Percentiles rank a stretch among this genome's conserved stretches.
Conservation (phyloP, 2,888 invertebrate species). For the Aphidius colemani region DNA sequence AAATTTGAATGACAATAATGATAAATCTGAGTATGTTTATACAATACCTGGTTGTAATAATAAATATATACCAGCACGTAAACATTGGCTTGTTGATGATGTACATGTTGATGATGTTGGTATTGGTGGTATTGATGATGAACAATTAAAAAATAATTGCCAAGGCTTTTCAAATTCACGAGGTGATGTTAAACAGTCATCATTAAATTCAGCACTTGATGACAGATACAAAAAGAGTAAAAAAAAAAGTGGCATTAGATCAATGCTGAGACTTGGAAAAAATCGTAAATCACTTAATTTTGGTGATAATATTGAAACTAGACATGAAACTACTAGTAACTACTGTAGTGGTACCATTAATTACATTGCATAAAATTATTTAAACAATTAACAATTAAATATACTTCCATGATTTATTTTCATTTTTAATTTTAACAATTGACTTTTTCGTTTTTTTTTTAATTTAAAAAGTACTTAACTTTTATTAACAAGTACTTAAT, state of each 20-base stretch:
- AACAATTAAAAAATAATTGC: slow-evolving; percentile 46
- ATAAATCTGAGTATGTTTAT: slow-evolving; percentile 50
- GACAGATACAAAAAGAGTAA: slow-evolving; percentile 56
- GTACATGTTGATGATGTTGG: slow-evolving; percentile 59
- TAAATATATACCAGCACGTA: slow-evolving; percentile 66
- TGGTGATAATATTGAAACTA: slow-evolving; percentile 54
- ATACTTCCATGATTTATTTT: neutral
- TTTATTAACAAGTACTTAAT: slow-evolving; percentile 21
- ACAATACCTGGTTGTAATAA: slow-evolving; percentile 56
- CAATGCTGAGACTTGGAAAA: slow-evolving; percentile 56
- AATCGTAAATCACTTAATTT: slow-evolving; percentile 58
- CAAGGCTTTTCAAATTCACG: slow-evolving; percentile 70
- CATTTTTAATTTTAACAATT: neutral
- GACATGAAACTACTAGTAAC: slow-evolving; percentile 54
- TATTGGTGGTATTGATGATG: slow-evolving; percentile 35
- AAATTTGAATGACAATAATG: slow-evolving; percentile 45
- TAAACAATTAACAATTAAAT: slow-evolving; percentile 19
- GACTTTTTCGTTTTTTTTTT: slow-evolving; percentile 7
- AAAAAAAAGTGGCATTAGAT: slow-evolving; percentile 56
- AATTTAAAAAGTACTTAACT: slow-evolving; percentile 2
- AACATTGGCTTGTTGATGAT: slow-evolving; percentile 82
- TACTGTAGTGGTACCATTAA: slow-evolving; percentile 59
- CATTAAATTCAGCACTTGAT: slow-evolving; percentile 68
- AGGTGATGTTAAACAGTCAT: slow-evolving; percentile 78
- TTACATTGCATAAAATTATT: slow-evolving; percentile 53